These are phyloP conservation scores for Drosophila cyrtoloma DNA, from an alignment of 2,888 invertebrate species.

Conservation along the genomic window DNA sequence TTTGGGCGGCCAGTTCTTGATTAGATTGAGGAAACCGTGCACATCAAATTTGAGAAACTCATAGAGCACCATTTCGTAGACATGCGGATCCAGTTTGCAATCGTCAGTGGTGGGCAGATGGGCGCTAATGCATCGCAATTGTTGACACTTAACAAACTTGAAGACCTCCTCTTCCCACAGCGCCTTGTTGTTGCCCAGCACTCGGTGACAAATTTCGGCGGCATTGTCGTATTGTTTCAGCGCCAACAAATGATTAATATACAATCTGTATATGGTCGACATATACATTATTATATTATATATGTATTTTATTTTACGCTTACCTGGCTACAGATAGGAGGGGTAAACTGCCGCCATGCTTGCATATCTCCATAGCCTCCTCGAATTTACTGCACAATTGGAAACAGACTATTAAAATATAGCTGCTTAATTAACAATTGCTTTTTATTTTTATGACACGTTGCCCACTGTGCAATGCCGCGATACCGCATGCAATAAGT, in stretches of 20 bases:
- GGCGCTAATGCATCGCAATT: conserved; percentile 91
- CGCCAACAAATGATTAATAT: conserved; percentile 92
- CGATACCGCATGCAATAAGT: not conserved
- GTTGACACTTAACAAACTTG: conserved; percentile 94
- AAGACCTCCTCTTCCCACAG: conserved; percentile 97
- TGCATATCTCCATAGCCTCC: conserved; percentile 93
- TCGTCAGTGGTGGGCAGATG: conserved; percentile 92
- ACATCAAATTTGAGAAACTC: conserved; percentile 95
- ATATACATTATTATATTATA: not conserved
- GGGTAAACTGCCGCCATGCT: conserved; percentile 87
- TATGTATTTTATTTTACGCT: conserved; percentile 1
- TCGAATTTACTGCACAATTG: conserved; percentile 88
- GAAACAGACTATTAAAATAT: not conserved
- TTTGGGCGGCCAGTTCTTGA: conserved; percentile 95
- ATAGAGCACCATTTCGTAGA: conserved; percentile 97
- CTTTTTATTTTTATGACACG: not conserved
- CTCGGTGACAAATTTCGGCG: conserved; percentile 93
- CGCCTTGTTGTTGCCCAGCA: conserved; percentile 92
- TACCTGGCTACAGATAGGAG: conserved; percentile 82
- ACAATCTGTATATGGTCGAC: conserved; percentile 86
- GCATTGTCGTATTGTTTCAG: conserved; percentile 92
- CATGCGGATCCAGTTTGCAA: conserved; percentile 91
- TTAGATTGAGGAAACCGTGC: conserved; percentile 91
- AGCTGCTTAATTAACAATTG: not conserved
- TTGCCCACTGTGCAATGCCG: not conserved